Base-by-base conservation (phyloP, 2,797 vertebrate genomes). In the Mormyrus hasselquistii region DNA sequence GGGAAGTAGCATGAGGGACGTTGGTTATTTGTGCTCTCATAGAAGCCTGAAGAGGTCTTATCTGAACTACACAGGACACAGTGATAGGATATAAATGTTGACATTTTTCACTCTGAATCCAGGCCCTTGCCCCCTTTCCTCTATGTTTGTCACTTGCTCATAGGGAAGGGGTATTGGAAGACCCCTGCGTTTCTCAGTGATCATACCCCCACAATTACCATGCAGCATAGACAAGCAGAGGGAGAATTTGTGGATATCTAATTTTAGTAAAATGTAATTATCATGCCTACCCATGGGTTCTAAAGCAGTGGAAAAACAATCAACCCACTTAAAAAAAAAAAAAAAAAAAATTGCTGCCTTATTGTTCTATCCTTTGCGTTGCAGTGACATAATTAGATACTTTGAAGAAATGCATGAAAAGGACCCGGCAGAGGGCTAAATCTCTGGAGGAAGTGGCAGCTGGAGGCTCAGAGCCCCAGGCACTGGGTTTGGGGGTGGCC, bases 301-400 rank as follows among this genome's bases (percentile, higher is more conserved):
- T 5, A 57, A 41, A 14, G 87, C 88, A 53, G 92, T 90, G 34
- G 91, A 92, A 91, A 91, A 89, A 88, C 91, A 87, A 92, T 91
- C 91, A 62, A 89, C 83, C 59, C 49, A 3, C 38, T 29, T 44
- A 52, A 25, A 29, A 59, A 29, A 69, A 34, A 14, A 69, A 12
- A 12, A 7, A 6, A n/a, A 62, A 62, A 62, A 73, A 29, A 73
- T 16, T 41, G 14, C 6, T 57, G 10, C 52, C 12, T 55, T 49
- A 5, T 65, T 86, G 83, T 50, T 22, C 34, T 87, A 0, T 49
- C 19, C 49, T 25, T 57, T 38, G 4, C 87, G 88, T 91, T 92
- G 93, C 93, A 90, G 7, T 88, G 90, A 93, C 93, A 92, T 94
- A 95, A 94, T 95, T 93, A 93, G 90, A 76, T 89, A 90, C 90